A percentile compares a stretch with the other conserved stretches of the same genome.
These are phyloP conservation scores for Ceratosolen fusciceps DNA, from an alignment of 1,140 invertebrate genomes.

Conservation along the genomic window DNA sequence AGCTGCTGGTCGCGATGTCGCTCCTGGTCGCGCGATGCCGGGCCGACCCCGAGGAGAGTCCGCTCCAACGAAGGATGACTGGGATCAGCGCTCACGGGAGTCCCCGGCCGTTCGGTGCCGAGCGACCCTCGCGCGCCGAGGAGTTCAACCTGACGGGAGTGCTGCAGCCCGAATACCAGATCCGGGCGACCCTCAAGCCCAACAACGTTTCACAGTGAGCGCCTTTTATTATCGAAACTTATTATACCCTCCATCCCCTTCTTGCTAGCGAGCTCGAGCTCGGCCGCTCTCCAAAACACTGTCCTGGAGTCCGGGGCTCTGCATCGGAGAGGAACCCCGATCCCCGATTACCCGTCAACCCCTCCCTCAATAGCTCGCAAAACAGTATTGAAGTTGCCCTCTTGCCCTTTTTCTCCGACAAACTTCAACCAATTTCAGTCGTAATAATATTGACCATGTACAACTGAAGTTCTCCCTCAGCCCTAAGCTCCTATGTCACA, in stretches of 20 bases:
- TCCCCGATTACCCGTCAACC: background rate
- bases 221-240: too few species aligned
- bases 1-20: conserved; percentile 47
- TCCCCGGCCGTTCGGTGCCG: conserved; percentile 60
- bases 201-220: conserved; percentile 69
- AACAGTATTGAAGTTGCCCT: too few species aligned
- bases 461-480: background rate
- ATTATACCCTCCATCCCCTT: background rate
- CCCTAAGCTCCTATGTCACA: too few species aligned
- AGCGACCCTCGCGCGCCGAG: conserved; percentile 61
- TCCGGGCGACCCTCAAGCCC: conserved; percentile 64
- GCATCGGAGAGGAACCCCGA: background rate
- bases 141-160: conserved; percentile 68
- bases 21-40: conserved; percentile 42
- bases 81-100: conserved; percentile 39
- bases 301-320: background rate
- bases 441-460: conserved; percentile 14
- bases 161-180: conserved; percentile 67
- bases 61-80: conserved; percentile 50
- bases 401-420: background rate
- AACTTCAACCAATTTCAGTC: background rate
- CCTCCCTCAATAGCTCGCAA: too few species aligned
- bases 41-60: conserved; percentile 39
- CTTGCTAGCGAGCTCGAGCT: background rate
- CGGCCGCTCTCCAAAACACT: background rate